These are phyloP conservation scores for Drosophila leontia DNA, from an alignment of 1,140 invertebrate genomes.

Conservation along the genomic window DNA sequence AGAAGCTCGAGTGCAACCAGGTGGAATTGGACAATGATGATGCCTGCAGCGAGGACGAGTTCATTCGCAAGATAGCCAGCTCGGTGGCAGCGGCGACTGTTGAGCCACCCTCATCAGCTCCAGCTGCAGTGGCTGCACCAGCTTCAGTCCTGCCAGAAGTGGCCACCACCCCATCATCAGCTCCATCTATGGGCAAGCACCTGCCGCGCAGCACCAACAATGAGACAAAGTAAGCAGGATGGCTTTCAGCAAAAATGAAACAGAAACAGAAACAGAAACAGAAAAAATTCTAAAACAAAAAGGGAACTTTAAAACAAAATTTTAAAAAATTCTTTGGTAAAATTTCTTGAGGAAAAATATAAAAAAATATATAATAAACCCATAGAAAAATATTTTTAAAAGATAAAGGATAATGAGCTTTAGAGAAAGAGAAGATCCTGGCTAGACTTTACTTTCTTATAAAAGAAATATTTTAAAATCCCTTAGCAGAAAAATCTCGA, in stretches of 20 bases:
- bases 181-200: conserved; percentile 17
- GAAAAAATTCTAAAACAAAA: conserved; percentile 6
- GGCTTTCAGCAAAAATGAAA: conserved; percentile 7
- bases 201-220: conserved; percentile 35
- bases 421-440: not conserved
- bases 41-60: conserved; percentile 86
- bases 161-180: not conserved
- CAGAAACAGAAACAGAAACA: conserved; percentile 1
- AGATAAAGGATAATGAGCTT: not conserved
- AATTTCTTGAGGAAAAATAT: not conserved
- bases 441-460: not conserved
- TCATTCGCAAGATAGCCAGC: conserved; percentile 79
- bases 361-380: no score
- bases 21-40: conserved; percentile 88
- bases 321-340: not conserved
- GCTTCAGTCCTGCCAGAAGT: not conserved
- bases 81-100: conserved; percentile 27
- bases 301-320: conserved; percentile 3
- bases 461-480: not conserved
- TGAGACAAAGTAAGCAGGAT: conserved; percentile 71
- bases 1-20: conserved; percentile 88
- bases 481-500: not conserved
- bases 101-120: not conserved
- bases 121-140: not conserved
- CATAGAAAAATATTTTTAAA: not conserved